Conservation (phyloP, 2,113 vertebrate genomes). For the Myotis davidii region DNA sequence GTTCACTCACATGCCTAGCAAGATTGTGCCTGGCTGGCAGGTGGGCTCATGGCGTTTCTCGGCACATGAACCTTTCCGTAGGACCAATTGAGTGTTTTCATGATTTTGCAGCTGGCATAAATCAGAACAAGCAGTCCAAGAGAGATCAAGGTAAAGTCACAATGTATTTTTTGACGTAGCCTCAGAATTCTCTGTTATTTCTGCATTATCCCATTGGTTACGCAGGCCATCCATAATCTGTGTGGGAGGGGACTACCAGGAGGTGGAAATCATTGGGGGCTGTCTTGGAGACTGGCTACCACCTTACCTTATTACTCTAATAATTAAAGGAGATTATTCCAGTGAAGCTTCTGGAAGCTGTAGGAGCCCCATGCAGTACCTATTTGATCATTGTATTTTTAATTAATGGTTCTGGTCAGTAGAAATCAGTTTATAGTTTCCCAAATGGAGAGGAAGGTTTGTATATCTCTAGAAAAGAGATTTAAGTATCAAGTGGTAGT, state of each 20-base stretch:
- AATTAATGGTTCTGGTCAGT: not conserved
- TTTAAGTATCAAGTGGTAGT: conserved; percentile 1
- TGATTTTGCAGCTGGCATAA: not conserved
- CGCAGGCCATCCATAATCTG: not conserved
- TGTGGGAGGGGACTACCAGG: not conserved
- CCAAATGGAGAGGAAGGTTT: conserved; percentile 4
- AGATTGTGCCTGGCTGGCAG: not conserved
- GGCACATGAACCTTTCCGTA: not conserved
- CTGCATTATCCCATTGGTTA: not conserved
- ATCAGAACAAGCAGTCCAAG: not conserved
- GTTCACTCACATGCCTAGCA: not conserved
- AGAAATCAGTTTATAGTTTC: conserved; percentile 41
- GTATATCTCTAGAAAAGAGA: not conserved
- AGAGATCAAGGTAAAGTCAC: not conserved
- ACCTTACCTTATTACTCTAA: not conserved
- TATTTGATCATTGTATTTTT: not conserved
- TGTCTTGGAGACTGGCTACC: not conserved
- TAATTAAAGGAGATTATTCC: not conserved
- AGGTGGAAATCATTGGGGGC: not conserved
- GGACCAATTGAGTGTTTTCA: not conserved
- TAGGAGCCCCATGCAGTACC: not conserved
- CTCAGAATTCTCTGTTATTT: conserved; percentile 7
- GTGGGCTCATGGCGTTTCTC: not conserved
- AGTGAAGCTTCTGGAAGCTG: not conserved
- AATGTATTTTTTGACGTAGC: not conserved